Base-by-base conservation (phyloP, 2,888 invertebrate genomes). In the Parnassius mnemosyne region DNA sequence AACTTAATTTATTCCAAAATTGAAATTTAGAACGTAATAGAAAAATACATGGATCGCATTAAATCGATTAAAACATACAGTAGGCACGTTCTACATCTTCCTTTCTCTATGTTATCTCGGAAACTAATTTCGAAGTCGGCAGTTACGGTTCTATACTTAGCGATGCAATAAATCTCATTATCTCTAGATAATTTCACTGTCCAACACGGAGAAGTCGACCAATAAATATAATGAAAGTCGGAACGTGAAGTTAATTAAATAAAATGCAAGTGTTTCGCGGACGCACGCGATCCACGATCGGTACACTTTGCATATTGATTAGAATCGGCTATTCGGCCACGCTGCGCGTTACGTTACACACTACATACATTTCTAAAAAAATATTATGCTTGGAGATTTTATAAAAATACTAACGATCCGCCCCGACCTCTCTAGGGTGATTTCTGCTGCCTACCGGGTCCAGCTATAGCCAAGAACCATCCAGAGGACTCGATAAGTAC, bases 301-400 rank as follows among this genome's bases (percentile, higher is more conserved):
- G 65, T 66, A 53, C 69, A 71, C 73, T 82, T 84, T 83, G 84
- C 85, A 85, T 85, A 83, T 83, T 84, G 84, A 85, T 84, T 80
- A 82, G 76, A 71, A 77, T 79, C 81, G 71, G 71, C 67, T 72
- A 75, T 74, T 71, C 67, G 66, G 55, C 53, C 60, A 60, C 58
- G 63, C 53, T 58, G 61, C 66, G 64, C 65, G 64, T 66, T 66
- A 66, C 67, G 61, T 42, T 69, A 72, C 71, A 71, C 71, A 71
- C 71, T 70, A 47, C 64, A 60, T 16, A 16, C 16, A 67, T 63
- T 44, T 63, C 57, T 59, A 53, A 57, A 42, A 53, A 57, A 42
- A 52, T 41, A 41, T 52, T 12, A 9, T n/a, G n/a, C 52, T 2
- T 10, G 25, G 10, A 34, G 34, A 34, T 34, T 34, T 34, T 34